phyloP scores from a whole-genome alignment of 1,140 invertebrate genomes.

The Ips nitidus region DNA sequence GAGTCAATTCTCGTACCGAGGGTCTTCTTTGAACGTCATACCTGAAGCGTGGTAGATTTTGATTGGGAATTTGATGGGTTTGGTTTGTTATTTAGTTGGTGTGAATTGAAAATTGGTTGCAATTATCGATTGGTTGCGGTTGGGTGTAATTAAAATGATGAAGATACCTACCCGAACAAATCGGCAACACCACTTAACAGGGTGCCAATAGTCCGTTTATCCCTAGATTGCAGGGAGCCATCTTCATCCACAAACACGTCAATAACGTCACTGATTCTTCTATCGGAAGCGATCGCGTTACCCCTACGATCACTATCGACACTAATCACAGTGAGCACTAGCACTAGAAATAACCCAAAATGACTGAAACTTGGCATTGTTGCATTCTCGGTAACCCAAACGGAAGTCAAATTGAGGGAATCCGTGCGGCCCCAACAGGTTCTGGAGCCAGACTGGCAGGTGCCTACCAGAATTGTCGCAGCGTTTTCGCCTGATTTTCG shows the following conservation, averaged over 20 bases:
- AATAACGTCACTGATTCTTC: conserved; percentile 3
- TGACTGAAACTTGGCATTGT: conserved; percentile 20
- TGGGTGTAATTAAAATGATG: too few relatives aligned
- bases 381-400: conserved; percentile 12
- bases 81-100: neutral
- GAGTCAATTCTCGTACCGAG: conserved; percentile 11
- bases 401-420: neutral
- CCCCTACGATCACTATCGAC: conserved; percentile 3
- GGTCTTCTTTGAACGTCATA: conserved; percentile 36
- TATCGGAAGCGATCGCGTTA: neutral
- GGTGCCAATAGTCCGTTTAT: conserved; percentile 34
- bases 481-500: conserved; percentile 18
- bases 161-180: conserved; percentile 31
- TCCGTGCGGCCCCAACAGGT: conserved; percentile 14
- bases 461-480: neutral
- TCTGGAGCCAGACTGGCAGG: conserved; percentile 17
- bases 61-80: conserved; percentile 7
- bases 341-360: conserved; percentile 18
- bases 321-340: conserved; percentile 25
- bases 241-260: conserved; percentile 21
- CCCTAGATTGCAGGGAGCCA: conserved; percentile 17
- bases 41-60: conserved; percentile 30
- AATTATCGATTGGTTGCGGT: too few relatives aligned
- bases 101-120: too few relatives aligned
- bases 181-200: conserved; percentile 31